These are phyloP conservation scores for Lucinisca nassula DNA, from an alignment of 2,888 invertebrate species.

Conservation along the genomic window DNA sequence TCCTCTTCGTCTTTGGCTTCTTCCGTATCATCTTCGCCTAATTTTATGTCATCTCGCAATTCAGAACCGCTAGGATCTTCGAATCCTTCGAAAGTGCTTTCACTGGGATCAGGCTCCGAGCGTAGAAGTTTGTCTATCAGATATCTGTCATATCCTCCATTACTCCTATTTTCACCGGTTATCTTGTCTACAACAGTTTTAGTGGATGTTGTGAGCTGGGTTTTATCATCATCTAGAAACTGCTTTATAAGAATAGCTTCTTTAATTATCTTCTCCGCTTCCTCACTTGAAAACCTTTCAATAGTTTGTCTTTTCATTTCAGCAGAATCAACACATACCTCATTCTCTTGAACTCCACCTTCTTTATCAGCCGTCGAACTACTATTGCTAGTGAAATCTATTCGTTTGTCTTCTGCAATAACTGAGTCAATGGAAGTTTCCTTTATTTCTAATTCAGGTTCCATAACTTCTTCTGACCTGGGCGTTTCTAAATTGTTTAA, in stretches of 20 bases:
- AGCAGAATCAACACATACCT: not conserved
- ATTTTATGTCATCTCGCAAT: not conserved
- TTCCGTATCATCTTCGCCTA: not conserved
- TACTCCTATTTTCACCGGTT: not conserved
- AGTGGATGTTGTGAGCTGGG: not conserved
- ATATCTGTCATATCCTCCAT: constrained; percentile 52
- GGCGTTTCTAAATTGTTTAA: too few relatives aligned
- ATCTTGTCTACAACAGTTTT: constrained; percentile 11
- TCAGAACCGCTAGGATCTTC: not conserved
- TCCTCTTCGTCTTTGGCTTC: not conserved
- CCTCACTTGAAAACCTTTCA: constrained; percentile 27
- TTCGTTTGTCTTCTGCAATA: too few relatives aligned
- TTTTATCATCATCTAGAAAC: constrained; percentile 40
- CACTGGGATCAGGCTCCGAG: constrained; percentile 50
- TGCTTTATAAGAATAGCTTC: constrained; percentile 62
- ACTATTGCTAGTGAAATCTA: too few relatives aligned
- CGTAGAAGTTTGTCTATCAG: constrained; percentile 46
- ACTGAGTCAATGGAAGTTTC: too few relatives aligned
- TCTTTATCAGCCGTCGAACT: too few relatives aligned
- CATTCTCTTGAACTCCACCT: not conserved
- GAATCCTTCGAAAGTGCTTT: constrained; percentile 29
- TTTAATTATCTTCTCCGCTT: constrained; percentile 51
- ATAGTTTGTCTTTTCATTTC: constrained; percentile 16
- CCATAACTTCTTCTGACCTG: too few relatives aligned
- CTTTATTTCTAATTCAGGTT: too few relatives aligned